Evolutionary conservation across 2,888 invertebrate species (phyloP).

Genomic region (Sepiola atlantica): DNA sequence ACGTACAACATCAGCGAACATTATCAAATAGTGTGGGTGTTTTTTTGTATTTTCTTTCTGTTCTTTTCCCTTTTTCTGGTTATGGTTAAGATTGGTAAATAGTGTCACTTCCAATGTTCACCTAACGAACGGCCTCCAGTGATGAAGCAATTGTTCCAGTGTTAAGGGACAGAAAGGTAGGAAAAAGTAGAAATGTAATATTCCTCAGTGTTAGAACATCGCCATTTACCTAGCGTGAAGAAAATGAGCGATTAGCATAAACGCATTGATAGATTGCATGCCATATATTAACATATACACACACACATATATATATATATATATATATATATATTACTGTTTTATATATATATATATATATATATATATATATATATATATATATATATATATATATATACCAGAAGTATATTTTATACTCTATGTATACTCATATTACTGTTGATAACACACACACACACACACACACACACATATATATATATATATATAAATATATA

Average conservation of each 20-base stretch:
- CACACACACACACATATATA: too few relatives aligned
- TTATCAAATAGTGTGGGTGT: not conserved
- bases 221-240: not conserved
- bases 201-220: not conserved
- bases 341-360: too few relatives aligned
- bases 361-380: too few relatives aligned
- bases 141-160: not conserved
- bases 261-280: too few relatives aligned
- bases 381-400: too few relatives aligned
- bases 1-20: not conserved
- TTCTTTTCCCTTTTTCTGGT: not conserved
- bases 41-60: not conserved
- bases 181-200: not conserved
- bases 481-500: slow-evolving; percentile 12
- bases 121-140: not conserved
- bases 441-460: too few relatives aligned
- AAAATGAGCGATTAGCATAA: not conserved
- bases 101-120: not conserved
- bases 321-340: too few relatives aligned
- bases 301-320: not conserved
- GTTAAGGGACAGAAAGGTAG: not conserved
- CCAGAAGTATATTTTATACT: too few relatives aligned
- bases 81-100: not conserved
- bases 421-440: too few relatives aligned
- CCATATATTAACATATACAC: too few relatives aligned